Evolutionary conservation across 1,140 invertebrate species (phyloP).

Genomic region (Drosophila repleta): DNA sequence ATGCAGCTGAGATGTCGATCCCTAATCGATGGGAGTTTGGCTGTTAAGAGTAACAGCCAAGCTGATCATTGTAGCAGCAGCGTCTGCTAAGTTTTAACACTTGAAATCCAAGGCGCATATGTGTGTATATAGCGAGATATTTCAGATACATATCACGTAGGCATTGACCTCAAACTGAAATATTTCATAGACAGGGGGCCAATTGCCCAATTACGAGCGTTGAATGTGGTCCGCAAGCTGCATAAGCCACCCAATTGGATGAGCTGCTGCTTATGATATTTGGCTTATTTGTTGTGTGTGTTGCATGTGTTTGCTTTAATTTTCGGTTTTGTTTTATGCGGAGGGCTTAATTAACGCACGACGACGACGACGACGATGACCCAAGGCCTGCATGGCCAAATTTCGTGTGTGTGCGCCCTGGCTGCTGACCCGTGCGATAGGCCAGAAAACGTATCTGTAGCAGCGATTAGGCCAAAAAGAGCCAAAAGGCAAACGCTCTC

Average conservation of each 20-base stretch:
- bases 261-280: conserved; percentile 6
- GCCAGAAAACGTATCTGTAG: conserved; percentile 14
- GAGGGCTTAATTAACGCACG: conserved; percentile 31
- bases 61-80: not conserved
- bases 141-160: conserved; percentile 18
- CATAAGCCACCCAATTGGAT: conserved; percentile 20
- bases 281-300: conserved; percentile 14
- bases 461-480: conserved; percentile 4
- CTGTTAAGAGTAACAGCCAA: no score
- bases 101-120: conserved; percentile 4
- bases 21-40: no score
- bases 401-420: conserved; percentile 15
- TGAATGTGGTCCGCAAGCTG: conserved; percentile 14
- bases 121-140: no score
- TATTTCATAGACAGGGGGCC: conserved; percentile 2
- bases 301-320: not conserved
- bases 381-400: conserved; percentile 22
- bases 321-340: conserved; percentile 7
- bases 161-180: conserved; percentile 31
- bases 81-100: conserved; percentile 11
- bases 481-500: conserved; percentile 8
- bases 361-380: no score
- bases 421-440: conserved; percentile 27
- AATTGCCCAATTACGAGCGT: conserved; percentile 32
- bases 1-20: no score